Base-by-base conservation (phyloP, 2,888 invertebrate species). In the Agonopterix arenella region DNA sequence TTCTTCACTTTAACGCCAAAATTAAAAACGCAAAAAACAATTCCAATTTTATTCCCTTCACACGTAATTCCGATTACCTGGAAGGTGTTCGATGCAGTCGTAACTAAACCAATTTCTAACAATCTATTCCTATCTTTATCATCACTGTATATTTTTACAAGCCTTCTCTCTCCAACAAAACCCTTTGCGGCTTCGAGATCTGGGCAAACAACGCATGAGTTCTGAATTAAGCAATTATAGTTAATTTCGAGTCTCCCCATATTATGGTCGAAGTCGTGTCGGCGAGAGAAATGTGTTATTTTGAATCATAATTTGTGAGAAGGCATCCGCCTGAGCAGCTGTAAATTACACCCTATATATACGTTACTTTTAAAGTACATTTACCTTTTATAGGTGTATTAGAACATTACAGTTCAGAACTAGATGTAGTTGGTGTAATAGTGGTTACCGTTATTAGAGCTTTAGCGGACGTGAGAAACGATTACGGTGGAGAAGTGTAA, bases 151-250 rank as follows among this genome's bases (percentile, higher is more conserved):
- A 28, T 28, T 28, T 28, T 28, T 28, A 28, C 28, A 28, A 28
- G 55, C 57, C 56, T 55, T 80, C 78, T 62, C 50, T 78, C 68
- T 45, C 60, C 44, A 47, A 46, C 2, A 63, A 58, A 66, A 69
- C 69, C 74, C 71, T 75, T 75, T 71, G 72, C 77, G 70, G 68
- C 66, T 56, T 52, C 56, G 68, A 70, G 80, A 69, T 74, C 74
- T 76, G 74, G 73, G 75, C 80, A 80, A 77, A 82, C 70, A 74
- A 70, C 76, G 73, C 70, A 64, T 70, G 70, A 74, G 76, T 74
- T 86, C 80, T 73, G 84, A 86, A 89, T 89, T 88, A 89, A 89
- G 89, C 85, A 89, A 89, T 89, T 89, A 89, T 86, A 76, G 85
- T 85, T 89, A 89, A 89, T 89, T 88, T 86, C 74, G 80, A 84